phyloP scores from a whole-genome alignment of 2,888 invertebrate species.

The Drosophila formosana region DNA sequence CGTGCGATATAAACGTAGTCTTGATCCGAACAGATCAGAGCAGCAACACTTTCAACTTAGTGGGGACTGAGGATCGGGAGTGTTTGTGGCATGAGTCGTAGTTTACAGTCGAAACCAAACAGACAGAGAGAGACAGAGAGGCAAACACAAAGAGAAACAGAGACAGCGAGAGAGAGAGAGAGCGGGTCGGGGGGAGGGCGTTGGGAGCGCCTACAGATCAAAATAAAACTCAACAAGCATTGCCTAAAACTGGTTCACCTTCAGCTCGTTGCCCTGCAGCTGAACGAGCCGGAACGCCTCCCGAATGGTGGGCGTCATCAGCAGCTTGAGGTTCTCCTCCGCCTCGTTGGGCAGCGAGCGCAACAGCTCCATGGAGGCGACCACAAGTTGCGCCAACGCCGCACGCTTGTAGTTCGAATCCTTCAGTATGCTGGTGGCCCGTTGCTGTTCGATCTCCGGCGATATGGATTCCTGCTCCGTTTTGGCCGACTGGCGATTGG shows the following conservation, averaged over 20 bases:
- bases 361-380: constrained; percentile 93
- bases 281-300: constrained; percentile 85
- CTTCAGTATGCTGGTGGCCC: constrained; percentile 92
- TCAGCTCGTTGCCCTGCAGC: constrained; percentile 85
- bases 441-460: constrained; percentile 93
- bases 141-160: constrained; percentile 5
- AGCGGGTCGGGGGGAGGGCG: constrained; percentile 25
- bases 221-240: constrained; percentile 85
- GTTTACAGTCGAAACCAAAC: not conserved
- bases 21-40: constrained; percentile 26
- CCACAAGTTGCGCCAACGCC: constrained; percentile 94
- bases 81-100: constrained; percentile 12
- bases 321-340: constrained; percentile 86
- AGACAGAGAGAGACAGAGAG: constrained; percentile 6
- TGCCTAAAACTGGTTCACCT: constrained; percentile 85
- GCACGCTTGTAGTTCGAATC: constrained; percentile 94
- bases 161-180: constrained; percentile 11
- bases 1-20: constrained; percentile 54
- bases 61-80: not conserved
- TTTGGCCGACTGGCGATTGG: constrained; percentile 84
- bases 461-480: constrained; percentile 88
- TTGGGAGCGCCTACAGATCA: constrained; percentile 80
- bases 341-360: constrained; percentile 88
- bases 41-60: constrained; percentile 11
- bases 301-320: constrained; percentile 85